Percentiles rank a stretch among this genome's conserved stretches.
These are phyloP conservation scores for Aphis craccivora DNA, from an alignment of 1,140 invertebrate genomes.

Conservation along the genomic window DNA sequence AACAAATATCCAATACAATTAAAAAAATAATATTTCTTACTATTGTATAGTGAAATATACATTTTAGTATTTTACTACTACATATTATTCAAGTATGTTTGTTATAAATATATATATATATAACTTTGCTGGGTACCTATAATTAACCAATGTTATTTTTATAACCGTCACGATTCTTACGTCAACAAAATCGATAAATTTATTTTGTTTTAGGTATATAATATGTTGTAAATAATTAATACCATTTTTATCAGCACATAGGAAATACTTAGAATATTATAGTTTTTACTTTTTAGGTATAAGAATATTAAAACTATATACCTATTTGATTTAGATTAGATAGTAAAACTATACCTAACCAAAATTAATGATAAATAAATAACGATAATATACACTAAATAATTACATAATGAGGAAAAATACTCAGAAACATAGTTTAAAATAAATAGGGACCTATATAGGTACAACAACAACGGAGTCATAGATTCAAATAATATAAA, in stretches of 20 bases:
- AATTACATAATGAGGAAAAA: neutral
- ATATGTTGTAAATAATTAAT: neutral
- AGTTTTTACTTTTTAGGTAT: neutral
- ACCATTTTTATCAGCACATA: neutral
- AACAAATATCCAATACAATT: neutral
- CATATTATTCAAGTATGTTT: neutral
- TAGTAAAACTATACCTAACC: conserved; percentile 7
- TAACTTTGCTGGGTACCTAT: neutral
- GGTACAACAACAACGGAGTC: neutral
- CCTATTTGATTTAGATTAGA: conserved; percentile 25
- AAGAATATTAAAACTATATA: neutral
- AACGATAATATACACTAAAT: neutral
- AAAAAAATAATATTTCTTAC: neutral
- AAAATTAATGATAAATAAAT: conserved; percentile 20
- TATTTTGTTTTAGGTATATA: neutral
- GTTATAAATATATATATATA: neutral
- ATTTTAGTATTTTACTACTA: neutral
- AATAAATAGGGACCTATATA: neutral
- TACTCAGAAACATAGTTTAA: neutral
- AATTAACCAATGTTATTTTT: neutral
- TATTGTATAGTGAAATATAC: neutral
- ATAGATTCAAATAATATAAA: neutral
- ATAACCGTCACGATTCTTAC: neutral
- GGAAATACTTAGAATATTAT: conserved; percentile 1
- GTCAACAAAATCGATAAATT: neutral